Base-by-base conservation (phyloP, 2,888 invertebrate genomes). In the Lymantria monacha region DNA sequence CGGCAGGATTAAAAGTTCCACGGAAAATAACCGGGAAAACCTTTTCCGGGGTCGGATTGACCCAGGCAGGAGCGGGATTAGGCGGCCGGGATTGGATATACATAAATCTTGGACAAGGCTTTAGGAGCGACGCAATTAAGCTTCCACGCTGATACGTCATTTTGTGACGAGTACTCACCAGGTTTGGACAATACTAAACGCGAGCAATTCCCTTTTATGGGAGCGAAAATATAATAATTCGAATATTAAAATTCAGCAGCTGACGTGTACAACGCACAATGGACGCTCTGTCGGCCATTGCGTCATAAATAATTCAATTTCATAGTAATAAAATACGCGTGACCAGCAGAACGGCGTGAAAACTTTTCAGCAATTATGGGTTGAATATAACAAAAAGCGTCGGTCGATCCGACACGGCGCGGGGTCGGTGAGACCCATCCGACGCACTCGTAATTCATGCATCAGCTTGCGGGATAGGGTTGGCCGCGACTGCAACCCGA, bases 21-120 rank as follows among this genome's bases (percentile, higher is more conserved):
- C 87, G 90, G 91, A 91, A 91, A 91, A 91, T 91, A 91, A 91
- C 89, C 90, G 87, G 90, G 89, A 87, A 91, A 91, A 90, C 88
- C 89, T 89, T 91, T 87, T 87, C 89, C 90, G 86, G 89, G 89
- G 87, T 82, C 83, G 87, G 87, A 88, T 87, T 89, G 91, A 91
- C 90, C 91, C 88, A 75, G 84, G 78, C 83, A 83, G 82, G 76
- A 84, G 79, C 82, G 80, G 90, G 91, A 89, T 89, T 91, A 90
- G 90, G 85, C 75, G 74, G 68, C 84, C 85, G 83, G 91, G 88
- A 91, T 91, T 88, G 91, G 90, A 90, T 90, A 90, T 87, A 86
- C 91, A 90, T 91, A 89, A 91, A 91, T 91, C 88, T 84, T 69
- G 76, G 69, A 73, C 81, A 79, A 87, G 86, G 90, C 86, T 89